Evolutionary conservation across 2,797 vertebrate species (phyloP).

Genomic region (Typhlichthys subterraneus): DNA sequence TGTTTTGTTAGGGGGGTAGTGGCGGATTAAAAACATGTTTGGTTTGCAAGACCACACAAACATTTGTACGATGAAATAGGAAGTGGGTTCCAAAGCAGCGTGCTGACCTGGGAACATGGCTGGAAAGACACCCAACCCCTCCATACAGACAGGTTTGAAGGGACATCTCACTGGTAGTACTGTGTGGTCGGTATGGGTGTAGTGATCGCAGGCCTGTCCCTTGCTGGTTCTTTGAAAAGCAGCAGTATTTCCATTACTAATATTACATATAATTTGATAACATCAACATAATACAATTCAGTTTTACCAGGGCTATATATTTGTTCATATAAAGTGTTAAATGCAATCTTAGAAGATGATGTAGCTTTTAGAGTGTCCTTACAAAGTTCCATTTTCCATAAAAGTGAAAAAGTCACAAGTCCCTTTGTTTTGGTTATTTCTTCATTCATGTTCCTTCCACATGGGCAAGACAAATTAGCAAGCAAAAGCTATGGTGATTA

Average conservation of each 20-base stretch:
- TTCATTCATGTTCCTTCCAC: conserved; percentile 51
- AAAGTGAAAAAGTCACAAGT: conserved; percentile 51
- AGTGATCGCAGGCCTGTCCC: conserved; percentile 42
- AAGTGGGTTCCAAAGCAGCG: no score
- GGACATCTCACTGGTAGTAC: conserved; percentile 48
- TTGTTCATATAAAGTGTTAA: conserved; percentile 63
- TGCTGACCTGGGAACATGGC: conserved; percentile 7
- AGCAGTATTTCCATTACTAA: conserved; percentile 71
- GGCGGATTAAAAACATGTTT: not conserved
- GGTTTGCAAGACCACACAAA: conserved; percentile 16
- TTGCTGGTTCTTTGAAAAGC: conserved; percentile 64
- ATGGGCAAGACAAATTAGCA: conserved; percentile 13
- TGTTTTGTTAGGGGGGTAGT: no score
- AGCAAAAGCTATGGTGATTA: conserved; percentile 33
- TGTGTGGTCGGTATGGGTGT: conserved; percentile 42
- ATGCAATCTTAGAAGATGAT: conserved; percentile 53
- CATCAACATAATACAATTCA: conserved; percentile 68
- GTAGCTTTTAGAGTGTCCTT: conserved; percentile 48
- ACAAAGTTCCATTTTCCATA: conserved; percentile 51
- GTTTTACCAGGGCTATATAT: conserved; percentile 63
- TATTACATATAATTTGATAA: conserved; percentile 68
- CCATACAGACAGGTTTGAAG: conserved; percentile 35
- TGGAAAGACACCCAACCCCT: conserved; percentile 29
- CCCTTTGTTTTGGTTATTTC: conserved; percentile 46
- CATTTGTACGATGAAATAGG: no score